These are phyloP conservation scores for Fukomys damarensis DNA, from an alignment of 2,113 vertebrate species.

Conservation along the genomic window DNA sequence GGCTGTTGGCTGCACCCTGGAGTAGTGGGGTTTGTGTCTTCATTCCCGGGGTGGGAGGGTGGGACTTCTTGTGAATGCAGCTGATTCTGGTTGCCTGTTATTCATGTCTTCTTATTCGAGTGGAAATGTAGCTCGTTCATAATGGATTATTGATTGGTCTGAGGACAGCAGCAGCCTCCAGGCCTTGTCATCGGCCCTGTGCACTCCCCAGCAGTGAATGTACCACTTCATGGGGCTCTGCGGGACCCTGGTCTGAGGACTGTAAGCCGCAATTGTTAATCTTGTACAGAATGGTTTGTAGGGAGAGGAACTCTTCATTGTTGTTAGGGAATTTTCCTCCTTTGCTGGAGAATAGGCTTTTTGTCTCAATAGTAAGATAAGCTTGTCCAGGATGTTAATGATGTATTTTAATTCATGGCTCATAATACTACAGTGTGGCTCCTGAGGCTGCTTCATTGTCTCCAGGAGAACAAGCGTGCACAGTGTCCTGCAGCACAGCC, in stretches of 20 bases:
- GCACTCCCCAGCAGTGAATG: constrained; percentile 91
- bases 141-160: constrained; percentile 97
- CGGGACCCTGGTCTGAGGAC: constrained; percentile 81
- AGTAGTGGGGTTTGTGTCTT: constrained; percentile 73
- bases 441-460: constrained; percentile 83
- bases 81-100: constrained; percentile 87
- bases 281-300: constrained; percentile 78
- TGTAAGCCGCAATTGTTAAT: constrained; percentile 87
- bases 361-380: constrained; percentile 86
- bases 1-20: constrained; percentile 51
- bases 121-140: constrained; percentile 92
- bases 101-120: constrained; percentile 87
- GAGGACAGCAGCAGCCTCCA: constrained; percentile 89
- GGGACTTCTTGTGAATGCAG: constrained; percentile 72
- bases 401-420: constrained; percentile 85
- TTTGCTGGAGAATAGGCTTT: constrained; percentile 84
- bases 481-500: constrained; percentile 77
- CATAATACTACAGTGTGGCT: constrained; percentile 84
- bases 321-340: constrained; percentile 81
- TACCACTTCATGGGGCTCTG: constrained; percentile 91
- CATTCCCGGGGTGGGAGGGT: constrained; percentile 17
- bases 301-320: constrained; percentile 87
- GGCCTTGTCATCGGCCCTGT: constrained; percentile 89
- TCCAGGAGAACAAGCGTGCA: constrained; percentile 75
- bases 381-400: constrained; percentile 86